These are phyloP conservation scores for Micronisus gabar DNA, from an alignment of 2,113 vertebrate species.

Conservation along the genomic window DNA sequence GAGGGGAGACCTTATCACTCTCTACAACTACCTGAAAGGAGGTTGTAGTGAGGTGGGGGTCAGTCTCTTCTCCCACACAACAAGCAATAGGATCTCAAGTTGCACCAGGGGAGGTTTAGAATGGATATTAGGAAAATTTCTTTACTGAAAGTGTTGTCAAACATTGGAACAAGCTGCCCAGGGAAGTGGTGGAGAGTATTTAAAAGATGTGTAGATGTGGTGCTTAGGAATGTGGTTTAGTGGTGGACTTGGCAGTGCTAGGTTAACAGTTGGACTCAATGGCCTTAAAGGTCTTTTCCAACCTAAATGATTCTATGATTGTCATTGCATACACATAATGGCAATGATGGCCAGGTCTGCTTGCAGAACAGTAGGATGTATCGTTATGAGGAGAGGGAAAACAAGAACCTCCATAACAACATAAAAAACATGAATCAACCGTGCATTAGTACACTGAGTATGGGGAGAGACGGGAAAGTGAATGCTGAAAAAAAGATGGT, in stretches of 20 bases:
- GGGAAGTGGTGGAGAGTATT: neutral
- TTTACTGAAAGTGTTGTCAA: neutral
- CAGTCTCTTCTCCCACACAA: neutral
- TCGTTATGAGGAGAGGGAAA: neutral
- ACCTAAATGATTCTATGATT: neutral
- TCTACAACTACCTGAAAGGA: neutral
- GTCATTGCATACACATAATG: neutral
- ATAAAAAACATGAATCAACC: neutral
- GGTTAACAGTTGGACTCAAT: neutral
- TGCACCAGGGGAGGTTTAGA: neutral
- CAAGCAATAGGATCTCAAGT: neutral
- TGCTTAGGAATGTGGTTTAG: neutral
- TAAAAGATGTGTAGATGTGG: neutral
- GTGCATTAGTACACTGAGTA: neutral
- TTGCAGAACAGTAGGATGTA: neutral
- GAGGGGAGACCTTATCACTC: neutral
- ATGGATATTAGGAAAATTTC: neutral
- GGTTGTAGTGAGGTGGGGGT: neutral
- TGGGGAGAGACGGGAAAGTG: neutral
- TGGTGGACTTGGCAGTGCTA: neutral
- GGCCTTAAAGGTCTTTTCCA: neutral
- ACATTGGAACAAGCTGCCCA: neutral
- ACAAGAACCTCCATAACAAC: neutral
- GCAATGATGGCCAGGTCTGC: neutral
- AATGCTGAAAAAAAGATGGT: neutral